Percentiles rank a stretch among this genome's conserved stretches.
These are phyloP conservation scores for Amblyopsis hoosieri DNA, from an alignment of 2,797 vertebrate genomes.

Conservation along the genomic window DNA sequence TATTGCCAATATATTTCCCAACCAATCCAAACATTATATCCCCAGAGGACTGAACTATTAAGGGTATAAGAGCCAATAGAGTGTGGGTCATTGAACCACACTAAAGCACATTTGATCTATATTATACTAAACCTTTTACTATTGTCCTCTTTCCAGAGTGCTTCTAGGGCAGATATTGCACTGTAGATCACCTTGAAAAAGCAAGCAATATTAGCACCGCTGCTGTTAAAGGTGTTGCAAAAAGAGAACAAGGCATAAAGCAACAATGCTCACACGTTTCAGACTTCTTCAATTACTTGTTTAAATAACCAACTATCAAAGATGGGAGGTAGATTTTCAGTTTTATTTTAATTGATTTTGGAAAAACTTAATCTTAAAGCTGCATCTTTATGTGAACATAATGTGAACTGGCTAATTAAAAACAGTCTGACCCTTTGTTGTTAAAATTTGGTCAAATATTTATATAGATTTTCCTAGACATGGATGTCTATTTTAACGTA, in stretches of 20 bases:
- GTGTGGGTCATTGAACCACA: constrained; percentile 80
- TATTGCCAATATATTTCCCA: constrained; percentile 85
- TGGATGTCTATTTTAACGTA: no score
- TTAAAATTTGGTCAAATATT: no score
- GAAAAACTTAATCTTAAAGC: no score
- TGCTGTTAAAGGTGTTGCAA: constrained; percentile 44
- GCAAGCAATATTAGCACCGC: constrained; percentile 21
- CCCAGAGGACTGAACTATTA: constrained; percentile 77
- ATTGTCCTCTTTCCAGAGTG: constrained; percentile 60
- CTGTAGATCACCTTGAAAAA: constrained; percentile 66
- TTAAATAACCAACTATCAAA: not conserved
- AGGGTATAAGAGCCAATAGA: constrained; percentile 76
- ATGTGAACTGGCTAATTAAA: no score
- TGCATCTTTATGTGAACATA: no score
- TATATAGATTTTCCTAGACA: no score
- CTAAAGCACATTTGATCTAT: constrained; percentile 79
- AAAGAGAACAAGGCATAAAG: constrained; percentile 30
- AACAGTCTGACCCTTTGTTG: no score
- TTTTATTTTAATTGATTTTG: constrained; percentile 40
- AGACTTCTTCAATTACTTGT: no score
- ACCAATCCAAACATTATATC: constrained; percentile 81
- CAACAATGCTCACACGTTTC: not conserved
- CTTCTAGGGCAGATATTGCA: constrained; percentile 46
- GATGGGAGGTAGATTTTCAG: constrained; percentile 17
- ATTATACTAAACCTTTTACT: constrained; percentile 79